A percentile compares a stretch with the other conserved stretches of the same genome.
phyloP scores from a whole-genome alignment of 1,140 invertebrate species.

The Heliconius eleuchia region DNA sequence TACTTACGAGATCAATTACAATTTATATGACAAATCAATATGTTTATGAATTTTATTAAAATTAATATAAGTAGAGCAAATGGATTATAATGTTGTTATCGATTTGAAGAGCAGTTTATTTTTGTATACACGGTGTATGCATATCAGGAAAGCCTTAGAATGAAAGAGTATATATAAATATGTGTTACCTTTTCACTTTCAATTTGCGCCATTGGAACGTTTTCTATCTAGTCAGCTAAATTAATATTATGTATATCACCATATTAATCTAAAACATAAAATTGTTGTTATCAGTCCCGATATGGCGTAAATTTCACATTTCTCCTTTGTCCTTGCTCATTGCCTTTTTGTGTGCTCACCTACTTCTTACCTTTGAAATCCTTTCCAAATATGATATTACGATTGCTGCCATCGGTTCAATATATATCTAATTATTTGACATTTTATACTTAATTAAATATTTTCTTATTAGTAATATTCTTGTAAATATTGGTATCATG shows the following conservation, averaged over 20 bases:
- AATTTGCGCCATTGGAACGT: conserved; percentile 21
- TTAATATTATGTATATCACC: conserved; percentile 2
- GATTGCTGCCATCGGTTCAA: not conserved
- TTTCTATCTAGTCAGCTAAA: not conserved
- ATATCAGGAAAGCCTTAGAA: conserved; percentile 75
- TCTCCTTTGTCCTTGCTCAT: conserved; percentile 49
- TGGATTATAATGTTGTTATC: conserved; percentile 62
- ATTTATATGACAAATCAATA: conserved; percentile 32
- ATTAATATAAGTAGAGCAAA: conserved; percentile 29
- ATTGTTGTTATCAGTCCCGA: not conserved
- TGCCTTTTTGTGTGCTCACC: conserved; percentile 63
- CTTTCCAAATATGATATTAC: not conserved
- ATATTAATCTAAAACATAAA: not conserved
- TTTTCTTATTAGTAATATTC: no score
- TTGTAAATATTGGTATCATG: no score
- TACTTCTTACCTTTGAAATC: not conserved
- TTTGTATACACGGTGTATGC: conserved; percentile 71
- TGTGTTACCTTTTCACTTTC: conserved; percentile 23
- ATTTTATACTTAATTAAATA: no score
- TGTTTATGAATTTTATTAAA: conserved; percentile 23
- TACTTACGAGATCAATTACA: not conserved
- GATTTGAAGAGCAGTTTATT: conserved; percentile 72
- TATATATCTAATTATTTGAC: not conserved
- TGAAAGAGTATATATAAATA: conserved; percentile 28
- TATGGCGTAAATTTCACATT: conserved; percentile 29